Conservation (phyloP, 2,797 vertebrate species). For the Epinephelus malabaricus region DNA sequence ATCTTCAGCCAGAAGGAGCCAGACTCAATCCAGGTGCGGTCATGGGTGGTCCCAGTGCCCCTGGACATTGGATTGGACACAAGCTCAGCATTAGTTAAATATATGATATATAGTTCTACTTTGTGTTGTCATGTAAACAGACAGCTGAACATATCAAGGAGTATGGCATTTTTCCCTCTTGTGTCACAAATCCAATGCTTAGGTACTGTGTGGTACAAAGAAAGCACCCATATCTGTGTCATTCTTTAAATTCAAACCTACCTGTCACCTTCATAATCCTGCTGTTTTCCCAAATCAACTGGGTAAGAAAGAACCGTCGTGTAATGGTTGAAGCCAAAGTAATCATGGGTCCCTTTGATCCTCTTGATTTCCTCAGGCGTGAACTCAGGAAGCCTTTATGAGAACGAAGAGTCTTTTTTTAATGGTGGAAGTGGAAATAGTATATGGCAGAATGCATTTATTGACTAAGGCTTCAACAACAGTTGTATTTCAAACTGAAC, state of each 20-base stretch:
- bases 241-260: slow-evolving; percentile 1
- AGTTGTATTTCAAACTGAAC: neutral
- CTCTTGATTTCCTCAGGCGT: slow-evolving; percentile 89
- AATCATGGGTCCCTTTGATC: slow-evolving; percentile 93
- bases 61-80: slow-evolving; percentile 63
- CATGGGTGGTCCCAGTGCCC: slow-evolving; percentile 82
- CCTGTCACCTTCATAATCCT: slow-evolving; percentile 87
- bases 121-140: neutral
- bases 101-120: neutral
- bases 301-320: slow-evolving; percentile 88
- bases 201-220: neutral
- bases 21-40: slow-evolving; percentile 88
- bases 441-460: neutral
- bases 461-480: neutral
- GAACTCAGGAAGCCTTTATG: slow-evolving; percentile 91
- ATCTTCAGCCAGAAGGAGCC: slow-evolving; percentile 92
- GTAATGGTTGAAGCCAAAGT: slow-evolving; percentile 93
- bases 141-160: neutral
- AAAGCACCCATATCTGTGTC: neutral
- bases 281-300: slow-evolving; percentile 74
- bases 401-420: neutral
- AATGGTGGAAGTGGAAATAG: neutral
- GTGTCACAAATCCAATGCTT: neutral
- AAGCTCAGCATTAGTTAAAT: neutral
- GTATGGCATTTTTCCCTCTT: neutral